Conservation (phyloP, 1,140 invertebrate genomes). For the Drosophila littoralis region DNA sequence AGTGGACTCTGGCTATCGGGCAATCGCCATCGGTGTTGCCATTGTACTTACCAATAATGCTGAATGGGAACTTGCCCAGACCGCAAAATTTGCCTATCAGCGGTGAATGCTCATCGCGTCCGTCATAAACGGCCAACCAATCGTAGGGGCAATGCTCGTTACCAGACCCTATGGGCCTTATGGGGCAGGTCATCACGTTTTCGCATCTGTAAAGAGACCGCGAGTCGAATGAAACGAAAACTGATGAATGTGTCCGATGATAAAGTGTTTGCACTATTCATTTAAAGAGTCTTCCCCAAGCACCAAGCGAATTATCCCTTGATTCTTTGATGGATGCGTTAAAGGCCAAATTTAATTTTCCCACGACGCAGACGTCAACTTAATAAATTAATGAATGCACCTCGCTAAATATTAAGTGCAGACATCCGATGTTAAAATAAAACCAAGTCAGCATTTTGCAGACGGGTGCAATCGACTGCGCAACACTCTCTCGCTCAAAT, state of each 20-base stretch:
- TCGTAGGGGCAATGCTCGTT: conserved; percentile 95
- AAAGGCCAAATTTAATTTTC: conserved; percentile 41
- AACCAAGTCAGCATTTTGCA: background rate
- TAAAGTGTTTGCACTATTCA: background rate
- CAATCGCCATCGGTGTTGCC: conserved; percentile 1
- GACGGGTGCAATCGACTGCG: too few relatives aligned
- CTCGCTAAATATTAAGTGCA: conserved; percentile 50
- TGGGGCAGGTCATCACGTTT: conserved; percentile 97
- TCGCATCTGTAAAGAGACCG: conserved; percentile 87
- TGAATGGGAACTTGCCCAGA: conserved; percentile 96
- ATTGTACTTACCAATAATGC: conserved; percentile 89
- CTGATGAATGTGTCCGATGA: background rate
- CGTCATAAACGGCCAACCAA: conserved; percentile 95
- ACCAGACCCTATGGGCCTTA: conserved; percentile 94
- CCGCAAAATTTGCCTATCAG: conserved; percentile 96
- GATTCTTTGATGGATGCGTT: conserved; percentile 22
- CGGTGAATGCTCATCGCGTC: conserved; percentile 92
- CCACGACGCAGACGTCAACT: conserved; percentile 22
- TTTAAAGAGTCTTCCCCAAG: conserved; percentile 14
- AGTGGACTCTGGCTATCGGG: conserved; percentile 20
- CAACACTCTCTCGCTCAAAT: too few relatives aligned
- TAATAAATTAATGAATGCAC: conserved; percentile 57
- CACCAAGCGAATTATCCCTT: background rate
- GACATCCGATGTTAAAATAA: conserved; percentile 3
- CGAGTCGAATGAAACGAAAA: conserved; percentile 9